These are phyloP conservation scores for Calephelis nemesis DNA, from an alignment of 1,140 invertebrate genomes.

Conservation along the genomic window DNA sequence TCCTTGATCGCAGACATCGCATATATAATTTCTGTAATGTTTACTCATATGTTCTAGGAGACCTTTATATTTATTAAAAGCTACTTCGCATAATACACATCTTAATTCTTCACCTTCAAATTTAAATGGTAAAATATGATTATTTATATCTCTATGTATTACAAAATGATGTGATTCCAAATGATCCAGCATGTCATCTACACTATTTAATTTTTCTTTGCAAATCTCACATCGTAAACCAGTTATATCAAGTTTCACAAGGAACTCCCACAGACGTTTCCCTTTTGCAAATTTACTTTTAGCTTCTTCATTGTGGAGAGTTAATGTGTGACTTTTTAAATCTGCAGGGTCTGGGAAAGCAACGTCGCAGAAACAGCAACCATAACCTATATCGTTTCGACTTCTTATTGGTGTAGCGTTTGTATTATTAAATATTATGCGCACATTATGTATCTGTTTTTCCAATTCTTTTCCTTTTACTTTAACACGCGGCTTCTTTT, in stretches of 20 bases:
- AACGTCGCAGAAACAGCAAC: slow-evolving; percentile 41
- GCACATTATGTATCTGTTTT: slow-evolving; percentile 45
- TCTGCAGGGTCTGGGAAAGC: slow-evolving; percentile 37
- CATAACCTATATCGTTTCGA: slow-evolving; percentile 35
- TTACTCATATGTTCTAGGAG: slow-evolving; percentile 44
- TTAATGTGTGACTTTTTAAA: slow-evolving; percentile 38
- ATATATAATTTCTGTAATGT: slow-evolving; percentile 47
- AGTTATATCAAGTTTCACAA: slow-evolving; percentile 41
- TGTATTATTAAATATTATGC: slow-evolving; percentile 38
- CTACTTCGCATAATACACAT: slow-evolving; percentile 28
- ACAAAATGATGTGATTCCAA: slow-evolving; percentile 33
- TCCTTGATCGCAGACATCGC: slow-evolving; percentile 41
- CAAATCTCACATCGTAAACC: slow-evolving; percentile 40
- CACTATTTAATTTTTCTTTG: slow-evolving; percentile 13
- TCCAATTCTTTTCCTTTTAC: slow-evolving; percentile 31
- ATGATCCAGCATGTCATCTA: slow-evolving; percentile 39
- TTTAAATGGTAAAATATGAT: slow-evolving; percentile 40
- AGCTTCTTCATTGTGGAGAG: slow-evolving; percentile 30
- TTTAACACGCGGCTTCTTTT: slow-evolving; percentile 17
- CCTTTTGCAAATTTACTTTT: slow-evolving; percentile 26
- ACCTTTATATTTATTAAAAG: slow-evolving; percentile 37
- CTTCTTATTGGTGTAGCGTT: slow-evolving; percentile 46
- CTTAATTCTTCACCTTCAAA: slow-evolving; percentile 33
- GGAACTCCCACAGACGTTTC: slow-evolving; percentile 24
- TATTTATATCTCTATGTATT: slow-evolving; percentile 39